phyloP scores from a whole-genome alignment of 2,888 invertebrate genomes.

The Tetragnatha montana region DNA sequence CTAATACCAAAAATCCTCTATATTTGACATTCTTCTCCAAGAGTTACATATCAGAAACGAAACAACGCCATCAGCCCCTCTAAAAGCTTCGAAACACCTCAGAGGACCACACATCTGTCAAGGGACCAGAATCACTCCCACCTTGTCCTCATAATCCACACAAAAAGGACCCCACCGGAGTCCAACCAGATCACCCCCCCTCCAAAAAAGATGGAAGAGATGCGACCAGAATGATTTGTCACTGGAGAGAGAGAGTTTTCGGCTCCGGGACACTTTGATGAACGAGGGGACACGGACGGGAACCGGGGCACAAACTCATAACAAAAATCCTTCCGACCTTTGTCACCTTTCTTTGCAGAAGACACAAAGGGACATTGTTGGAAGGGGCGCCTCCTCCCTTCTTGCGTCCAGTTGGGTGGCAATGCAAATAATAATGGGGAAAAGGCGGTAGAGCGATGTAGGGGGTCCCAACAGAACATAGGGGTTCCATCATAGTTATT shows the following conservation, averaged over 20 bases:
- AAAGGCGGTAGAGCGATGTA: too few species aligned
- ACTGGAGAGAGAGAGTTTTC: slow-evolving; percentile 13
- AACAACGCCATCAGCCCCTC: too few species aligned
- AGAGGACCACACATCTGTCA: background rate
- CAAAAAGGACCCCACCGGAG: background rate
- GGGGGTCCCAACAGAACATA: too few species aligned
- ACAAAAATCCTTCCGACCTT: slow-evolving; percentile 9
- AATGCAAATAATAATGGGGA: slow-evolving; percentile 21
- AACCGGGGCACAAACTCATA: background rate
- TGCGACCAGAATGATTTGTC: slow-evolving; percentile 8
- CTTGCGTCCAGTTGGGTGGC: slow-evolving; percentile 54
- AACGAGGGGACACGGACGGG: slow-evolving; percentile 11
- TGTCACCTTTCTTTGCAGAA: slow-evolving; percentile 19
- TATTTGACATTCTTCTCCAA: too few species aligned
- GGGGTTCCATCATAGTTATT: too few species aligned
- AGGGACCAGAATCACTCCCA: background rate
- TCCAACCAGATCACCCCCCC: background rate
- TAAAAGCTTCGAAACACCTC: too few species aligned
- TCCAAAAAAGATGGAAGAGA: slow-evolving; percentile 1
- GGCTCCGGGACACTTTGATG: slow-evolving; percentile 22
- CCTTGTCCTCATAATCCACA: background rate
- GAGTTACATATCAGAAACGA: too few species aligned
- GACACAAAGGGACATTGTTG: slow-evolving; percentile 40
- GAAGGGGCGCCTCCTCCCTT: background rate
- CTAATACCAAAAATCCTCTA: too few species aligned